phyloP scores from a whole-genome alignment of 1,140 invertebrate species.

The Campoletis sonorensis region DNA sequence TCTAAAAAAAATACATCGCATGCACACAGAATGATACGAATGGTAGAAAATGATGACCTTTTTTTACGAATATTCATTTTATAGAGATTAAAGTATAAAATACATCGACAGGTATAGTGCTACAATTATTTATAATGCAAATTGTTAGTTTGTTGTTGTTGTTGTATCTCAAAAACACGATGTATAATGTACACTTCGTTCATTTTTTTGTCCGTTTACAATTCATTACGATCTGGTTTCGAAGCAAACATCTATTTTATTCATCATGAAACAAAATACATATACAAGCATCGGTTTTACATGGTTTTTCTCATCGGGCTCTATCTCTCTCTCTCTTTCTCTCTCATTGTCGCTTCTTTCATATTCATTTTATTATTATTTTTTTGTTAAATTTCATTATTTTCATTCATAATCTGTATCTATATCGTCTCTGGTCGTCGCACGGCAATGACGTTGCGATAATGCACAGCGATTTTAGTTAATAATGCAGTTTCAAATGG shows the following conservation, averaged over 20 bases:
- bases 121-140: slow-evolving; percentile 68
- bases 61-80: no score
- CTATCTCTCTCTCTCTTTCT: slow-evolving; percentile 51
- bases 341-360: slow-evolving; percentile 55
- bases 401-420: background rate
- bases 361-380: slow-evolving; percentile 39
- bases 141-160: slow-evolving; percentile 35
- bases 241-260: slow-evolving; percentile 71
- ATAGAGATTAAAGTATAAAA: slow-evolving; percentile 68
- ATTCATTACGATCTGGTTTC: slow-evolving; percentile 63
- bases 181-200: slow-evolving; percentile 52
- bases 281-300: slow-evolving; percentile 71
- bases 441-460: background rate
- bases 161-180: slow-evolving; percentile 45
- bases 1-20: no score
- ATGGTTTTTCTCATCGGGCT: slow-evolving; percentile 64
- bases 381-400: slow-evolving; percentile 29
- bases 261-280: slow-evolving; percentile 67
- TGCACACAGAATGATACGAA: no score
- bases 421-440: slow-evolving; percentile 11
- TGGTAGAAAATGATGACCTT: no score
- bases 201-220: slow-evolving; percentile 55
- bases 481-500: no score
- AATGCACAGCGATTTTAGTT: no score
- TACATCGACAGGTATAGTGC: slow-evolving; percentile 65